Percentiles rank a stretch among this genome's conserved stretches.
Conservation (phyloP, 2,113 vertebrate genomes). For the Anoplopoma fimbria region DNA sequence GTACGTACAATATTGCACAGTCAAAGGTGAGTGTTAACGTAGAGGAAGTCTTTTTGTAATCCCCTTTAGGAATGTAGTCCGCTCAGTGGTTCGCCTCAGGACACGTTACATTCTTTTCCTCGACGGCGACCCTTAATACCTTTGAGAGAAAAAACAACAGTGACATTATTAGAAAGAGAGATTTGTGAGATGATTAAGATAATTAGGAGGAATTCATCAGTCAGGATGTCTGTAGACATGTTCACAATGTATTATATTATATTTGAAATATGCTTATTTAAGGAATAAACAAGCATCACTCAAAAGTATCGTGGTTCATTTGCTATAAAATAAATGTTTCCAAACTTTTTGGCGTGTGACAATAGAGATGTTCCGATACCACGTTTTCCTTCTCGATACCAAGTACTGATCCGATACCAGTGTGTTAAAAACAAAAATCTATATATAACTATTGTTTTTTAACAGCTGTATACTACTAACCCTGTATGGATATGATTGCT, state of each 20-base stretch:
- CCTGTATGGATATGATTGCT: too few relatives aligned
- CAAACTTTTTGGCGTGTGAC: neutral
- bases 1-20: neutral
- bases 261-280: neutral
- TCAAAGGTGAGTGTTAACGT: conserved; percentile 12
- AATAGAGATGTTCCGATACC: too few relatives aligned
- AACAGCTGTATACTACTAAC: too few relatives aligned
- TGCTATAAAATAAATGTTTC: neutral
- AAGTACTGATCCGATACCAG: too few relatives aligned
- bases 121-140: conserved; percentile 27
- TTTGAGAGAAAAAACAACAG: conserved; percentile 6
- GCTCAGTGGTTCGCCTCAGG: conserved; percentile 35
- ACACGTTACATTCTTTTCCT: conserved; percentile 44
- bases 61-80: neutral
- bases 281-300: neutral
- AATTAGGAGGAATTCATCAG: neutral
- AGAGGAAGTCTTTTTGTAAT: neutral
- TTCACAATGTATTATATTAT: neutral
- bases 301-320: neutral
- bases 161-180: neutral
- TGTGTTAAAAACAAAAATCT: too few relatives aligned
- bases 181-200: neutral
- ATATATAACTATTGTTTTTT: too few relatives aligned
- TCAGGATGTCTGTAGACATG: neutral
- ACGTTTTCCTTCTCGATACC: too few relatives aligned